A percentile compares a stretch with the other conserved stretches of the same genome.
These are phyloP conservation scores for Limnephilus rhombicus DNA, from an alignment of 2,888 invertebrate species.

Conservation along the genomic window DNA sequence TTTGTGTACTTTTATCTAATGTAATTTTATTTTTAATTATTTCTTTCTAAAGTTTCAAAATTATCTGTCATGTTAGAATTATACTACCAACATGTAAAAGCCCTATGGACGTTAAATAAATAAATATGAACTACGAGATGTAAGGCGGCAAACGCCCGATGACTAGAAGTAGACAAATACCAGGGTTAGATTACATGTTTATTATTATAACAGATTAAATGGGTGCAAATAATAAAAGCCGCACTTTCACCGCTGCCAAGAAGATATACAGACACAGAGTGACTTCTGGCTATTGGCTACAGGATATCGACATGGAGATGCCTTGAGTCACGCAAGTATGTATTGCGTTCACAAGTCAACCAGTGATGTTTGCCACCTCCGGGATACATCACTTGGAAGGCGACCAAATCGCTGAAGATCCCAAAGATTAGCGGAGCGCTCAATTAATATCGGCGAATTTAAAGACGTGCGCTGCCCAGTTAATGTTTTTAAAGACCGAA, in stretches of 20 bases:
- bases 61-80: no score
- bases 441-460: constrained; percentile 44
- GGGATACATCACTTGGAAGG: constrained; percentile 41
- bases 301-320: constrained; percentile 27
- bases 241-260: constrained; percentile 4
- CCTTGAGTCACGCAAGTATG: neutral
- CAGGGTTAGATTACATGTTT: neutral
- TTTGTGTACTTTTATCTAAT: no score
- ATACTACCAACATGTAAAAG: no score
- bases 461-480: constrained; percentile 6
- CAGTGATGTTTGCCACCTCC: constrained; percentile 18
- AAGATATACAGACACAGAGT: neutral
- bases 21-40: no score
- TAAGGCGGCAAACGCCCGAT: neutral
- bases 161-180: neutral
- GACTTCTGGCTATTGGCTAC: neutral
- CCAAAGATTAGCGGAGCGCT: constrained; percentile 29
- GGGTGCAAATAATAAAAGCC: neutral
- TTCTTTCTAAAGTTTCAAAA: no score
- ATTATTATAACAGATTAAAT: constrained; percentile 6
- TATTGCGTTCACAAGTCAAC: constrained; percentile 27
- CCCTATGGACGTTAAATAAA: no score
- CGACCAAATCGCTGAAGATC: constrained; percentile 35
- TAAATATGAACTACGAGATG: neutral
- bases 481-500: constrained; percentile 14